Percentiles rank a stretch among this genome's conserved stretches.
Conservation (phyloP, 2,888 invertebrate species). For the Oscheius sp. region DNA sequence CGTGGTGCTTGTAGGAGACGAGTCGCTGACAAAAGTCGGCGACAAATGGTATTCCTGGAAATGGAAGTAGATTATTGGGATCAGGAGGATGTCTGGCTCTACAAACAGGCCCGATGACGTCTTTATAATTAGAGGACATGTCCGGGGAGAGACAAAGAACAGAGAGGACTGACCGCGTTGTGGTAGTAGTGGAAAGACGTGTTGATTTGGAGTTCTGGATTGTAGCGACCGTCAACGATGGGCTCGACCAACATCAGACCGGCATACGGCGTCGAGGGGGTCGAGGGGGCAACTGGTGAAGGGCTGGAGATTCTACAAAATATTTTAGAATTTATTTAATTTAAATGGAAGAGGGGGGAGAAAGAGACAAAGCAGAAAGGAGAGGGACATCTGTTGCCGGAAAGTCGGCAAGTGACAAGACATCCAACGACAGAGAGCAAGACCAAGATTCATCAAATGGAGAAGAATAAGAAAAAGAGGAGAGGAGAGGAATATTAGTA, state of each 20-base stretch:
- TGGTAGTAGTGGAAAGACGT: slow-evolving; percentile 4
- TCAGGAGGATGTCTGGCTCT: not conserved
- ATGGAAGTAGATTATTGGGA: not conserved
- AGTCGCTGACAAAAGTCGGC: slow-evolving; percentile 21
- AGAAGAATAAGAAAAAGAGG: no score
- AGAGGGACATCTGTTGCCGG: no score
- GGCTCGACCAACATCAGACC: slow-evolving; percentile 28
- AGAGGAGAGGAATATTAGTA: no score
- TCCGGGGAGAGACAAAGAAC: not conserved
- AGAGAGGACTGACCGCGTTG: not conserved
- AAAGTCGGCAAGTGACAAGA: no score
- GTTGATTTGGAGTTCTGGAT: not conserved
- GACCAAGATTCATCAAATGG: no score
- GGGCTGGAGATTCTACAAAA: no score
- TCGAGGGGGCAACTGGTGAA: no score
- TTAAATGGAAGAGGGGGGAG: no score
- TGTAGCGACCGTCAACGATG: not conserved
- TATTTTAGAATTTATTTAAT: no score
- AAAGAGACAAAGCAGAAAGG: no score
- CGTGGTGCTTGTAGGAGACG: slow-evolving; percentile 15
- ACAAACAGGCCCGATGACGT: slow-evolving; percentile 13
- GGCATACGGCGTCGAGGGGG: no score
- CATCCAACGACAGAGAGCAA: no score
- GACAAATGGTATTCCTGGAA: slow-evolving; percentile 4
- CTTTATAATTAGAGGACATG: not conserved